Evolutionary conservation across 2,113 vertebrate species (phyloP).

Genomic region (Esox niger): DNA sequence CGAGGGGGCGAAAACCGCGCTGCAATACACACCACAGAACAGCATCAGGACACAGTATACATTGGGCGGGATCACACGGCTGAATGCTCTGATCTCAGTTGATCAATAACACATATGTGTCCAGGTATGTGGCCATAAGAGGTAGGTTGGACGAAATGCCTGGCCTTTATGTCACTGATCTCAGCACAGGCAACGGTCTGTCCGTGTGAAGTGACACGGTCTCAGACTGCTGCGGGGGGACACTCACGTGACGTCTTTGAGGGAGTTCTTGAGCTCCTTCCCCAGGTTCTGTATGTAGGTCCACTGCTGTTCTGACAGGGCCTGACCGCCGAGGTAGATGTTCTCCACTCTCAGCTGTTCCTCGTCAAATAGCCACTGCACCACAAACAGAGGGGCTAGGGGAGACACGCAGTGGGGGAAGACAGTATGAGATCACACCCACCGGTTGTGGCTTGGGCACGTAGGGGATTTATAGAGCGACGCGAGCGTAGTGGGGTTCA

Average conservation of each 20-base stretch:
- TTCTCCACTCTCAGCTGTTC: conserved; percentile 80
- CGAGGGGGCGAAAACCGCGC: conserved; percentile 80
- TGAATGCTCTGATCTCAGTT: neutral
- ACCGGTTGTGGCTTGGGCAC: neutral
- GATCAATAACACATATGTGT: too few relatives aligned
- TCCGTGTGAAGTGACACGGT: too few relatives aligned
- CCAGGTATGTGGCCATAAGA: neutral
- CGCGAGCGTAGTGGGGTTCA: neutral
- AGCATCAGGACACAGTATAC: neutral
- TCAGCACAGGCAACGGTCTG: too few relatives aligned
- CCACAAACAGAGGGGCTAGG: conserved; percentile 78
- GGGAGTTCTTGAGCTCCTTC: conserved; percentile 75
- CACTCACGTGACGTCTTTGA: conserved; percentile 76
- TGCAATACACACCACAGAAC: conserved; percentile 39
- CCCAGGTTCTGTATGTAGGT: conserved; percentile 80
- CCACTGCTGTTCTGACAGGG: conserved; percentile 76
- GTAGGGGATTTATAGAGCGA: neutral
- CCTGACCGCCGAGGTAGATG: conserved; percentile 76
- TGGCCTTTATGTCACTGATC: too few relatives aligned
- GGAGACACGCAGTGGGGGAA: conserved; percentile 2
- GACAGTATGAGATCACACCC: neutral
- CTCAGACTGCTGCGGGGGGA: neutral
- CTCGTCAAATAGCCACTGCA: conserved; percentile 84
- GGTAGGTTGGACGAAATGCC: neutral
- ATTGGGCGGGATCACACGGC: too few relatives aligned